phyloP scores from a whole-genome alignment of 2,888 invertebrate genomes.

The Nezara viridula region DNA sequence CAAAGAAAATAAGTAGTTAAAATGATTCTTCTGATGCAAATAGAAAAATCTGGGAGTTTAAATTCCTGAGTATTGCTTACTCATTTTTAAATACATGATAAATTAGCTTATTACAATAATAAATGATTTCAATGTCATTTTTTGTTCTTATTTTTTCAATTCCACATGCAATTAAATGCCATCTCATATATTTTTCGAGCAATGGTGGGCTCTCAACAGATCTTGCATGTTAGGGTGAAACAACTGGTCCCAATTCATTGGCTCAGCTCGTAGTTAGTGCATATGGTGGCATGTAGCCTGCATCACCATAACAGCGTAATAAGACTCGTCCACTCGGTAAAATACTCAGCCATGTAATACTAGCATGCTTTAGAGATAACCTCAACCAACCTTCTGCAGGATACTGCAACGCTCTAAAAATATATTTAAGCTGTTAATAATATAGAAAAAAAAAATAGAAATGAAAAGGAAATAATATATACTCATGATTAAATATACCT shows the following conservation, averaged over 20 bases:
- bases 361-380: constrained; percentile 90
- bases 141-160: not conserved
- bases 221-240: not conserved
- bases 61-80: not conserved
- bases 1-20: constrained; percentile 18
- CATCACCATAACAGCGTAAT: constrained; percentile 86
- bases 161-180: not conserved
- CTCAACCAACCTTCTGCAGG: constrained; percentile 98
- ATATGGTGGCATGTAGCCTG: constrained; percentile 89
- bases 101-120: not conserved
- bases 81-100: not conserved
- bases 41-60: not conserved
- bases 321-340: constrained; percentile 88
- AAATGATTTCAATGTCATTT: constrained; percentile 21
- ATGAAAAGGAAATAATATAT: not conserved
- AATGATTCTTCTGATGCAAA: not conserved
- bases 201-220: not conserved
- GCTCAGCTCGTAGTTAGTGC: constrained; percentile 71
- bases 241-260: not conserved
- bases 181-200: not conserved
- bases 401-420: constrained; percentile 90
- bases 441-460: not conserved
- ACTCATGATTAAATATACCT: constrained; percentile 72
- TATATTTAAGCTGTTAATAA: constrained; percentile 59
- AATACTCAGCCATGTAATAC: constrained; percentile 92